Conservation (phyloP, 1,140 invertebrate genomes). For the Drosophila truncata region DNA sequence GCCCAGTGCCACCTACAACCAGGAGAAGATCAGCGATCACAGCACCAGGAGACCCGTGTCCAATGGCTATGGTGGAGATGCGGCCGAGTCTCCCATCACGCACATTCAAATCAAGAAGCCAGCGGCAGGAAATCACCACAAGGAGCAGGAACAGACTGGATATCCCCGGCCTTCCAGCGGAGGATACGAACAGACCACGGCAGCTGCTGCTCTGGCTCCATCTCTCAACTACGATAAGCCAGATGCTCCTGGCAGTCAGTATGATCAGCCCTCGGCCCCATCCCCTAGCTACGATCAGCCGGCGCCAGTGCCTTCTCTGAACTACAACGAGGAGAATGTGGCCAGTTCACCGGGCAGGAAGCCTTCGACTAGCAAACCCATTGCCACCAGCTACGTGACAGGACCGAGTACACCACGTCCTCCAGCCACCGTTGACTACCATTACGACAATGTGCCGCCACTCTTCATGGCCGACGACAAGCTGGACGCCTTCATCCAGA, state of each 20-base stretch:
- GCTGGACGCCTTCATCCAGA: slow-evolving; percentile 79
- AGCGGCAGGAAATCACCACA: slow-evolving; percentile 22
- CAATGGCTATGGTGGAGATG: slow-evolving; percentile 24
- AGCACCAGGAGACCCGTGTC: slow-evolving; percentile 35
- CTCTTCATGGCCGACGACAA: slow-evolving; percentile 80
- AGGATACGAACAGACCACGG: slow-evolving; percentile 33
- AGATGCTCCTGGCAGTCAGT: slow-evolving; percentile 26
- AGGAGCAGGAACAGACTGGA: slow-evolving; percentile 28
- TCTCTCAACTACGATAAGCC: slow-evolving; percentile 48
- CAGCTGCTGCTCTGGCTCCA: slow-evolving; percentile 11
- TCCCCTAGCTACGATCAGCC: slow-evolving; percentile 48
- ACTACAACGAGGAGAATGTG: slow-evolving; percentile 49
- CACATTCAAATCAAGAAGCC: slow-evolving; percentile 67
- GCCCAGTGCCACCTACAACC: slow-evolving; percentile 39
- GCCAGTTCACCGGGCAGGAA: slow-evolving; percentile 64
- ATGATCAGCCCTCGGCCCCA: slow-evolving; percentile 28
- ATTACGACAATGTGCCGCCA: slow-evolving; percentile 78
- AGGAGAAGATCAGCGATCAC: slow-evolving; percentile 18
- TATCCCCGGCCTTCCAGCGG: slow-evolving; percentile 24
- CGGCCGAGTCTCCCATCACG: slow-evolving; percentile 53
- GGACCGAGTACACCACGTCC: slow-evolving; percentile 85
- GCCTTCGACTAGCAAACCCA: slow-evolving; percentile 80
- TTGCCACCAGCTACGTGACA: slow-evolving; percentile 88
- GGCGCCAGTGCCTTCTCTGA: slow-evolving; percentile 26
- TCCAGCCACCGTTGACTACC: slow-evolving; percentile 66